Base-by-base conservation (phyloP, 2,888 invertebrate species). In the Crocallis elinguaria region DNA sequence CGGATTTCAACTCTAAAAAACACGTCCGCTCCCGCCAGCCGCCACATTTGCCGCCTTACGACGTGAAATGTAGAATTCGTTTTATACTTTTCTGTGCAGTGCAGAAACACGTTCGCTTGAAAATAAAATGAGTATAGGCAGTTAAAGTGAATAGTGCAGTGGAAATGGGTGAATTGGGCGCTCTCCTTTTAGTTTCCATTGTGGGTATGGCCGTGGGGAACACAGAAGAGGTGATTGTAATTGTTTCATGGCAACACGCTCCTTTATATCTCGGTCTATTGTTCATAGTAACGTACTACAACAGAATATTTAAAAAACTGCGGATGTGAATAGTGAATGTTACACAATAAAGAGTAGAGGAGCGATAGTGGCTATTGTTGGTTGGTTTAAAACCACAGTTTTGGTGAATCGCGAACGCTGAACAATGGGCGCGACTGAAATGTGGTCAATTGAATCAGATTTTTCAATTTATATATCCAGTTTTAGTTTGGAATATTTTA, bases 71-170 rank as follows among this genome's bases (percentile, higher is more conserved):
- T 55, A 44, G 54, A 61, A 58, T 58, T 58, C 67, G 66, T 68
- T 71, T 66, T 65, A 60, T 65, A 66, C 75, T 72, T 76, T 71
- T 73, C 71, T 61, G 52, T 53, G 61, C 52, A 55, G 45, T 50
- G 51, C 51, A 43, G 65, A 68, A 67, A 72, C 67, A 62, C 65
- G 71, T 71, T 65, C 62, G 63, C 58, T 67, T 71, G 66, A 69
- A 75, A 79, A 79, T 78, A 79, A 79, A 80, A 81, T 82, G 78
- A 62, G 68, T 70, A 69, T 75, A 66, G 73, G 73, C 74, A 78
- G 78, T 79, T 77, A 73, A 67, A 77, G 77, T 77, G 78, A 73
- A 79, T 71, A 69, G 69, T 73, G 71, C 71, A 77, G 66, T 66
- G 49, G 64, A 69, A 75, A 86, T 86, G 84, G 69, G 59, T 23